A percentile compares a stretch with the other conserved stretches of the same genome.
Conservation (phyloP, 2,113 vertebrate genomes). For the Catharus bicknelli region DNA sequence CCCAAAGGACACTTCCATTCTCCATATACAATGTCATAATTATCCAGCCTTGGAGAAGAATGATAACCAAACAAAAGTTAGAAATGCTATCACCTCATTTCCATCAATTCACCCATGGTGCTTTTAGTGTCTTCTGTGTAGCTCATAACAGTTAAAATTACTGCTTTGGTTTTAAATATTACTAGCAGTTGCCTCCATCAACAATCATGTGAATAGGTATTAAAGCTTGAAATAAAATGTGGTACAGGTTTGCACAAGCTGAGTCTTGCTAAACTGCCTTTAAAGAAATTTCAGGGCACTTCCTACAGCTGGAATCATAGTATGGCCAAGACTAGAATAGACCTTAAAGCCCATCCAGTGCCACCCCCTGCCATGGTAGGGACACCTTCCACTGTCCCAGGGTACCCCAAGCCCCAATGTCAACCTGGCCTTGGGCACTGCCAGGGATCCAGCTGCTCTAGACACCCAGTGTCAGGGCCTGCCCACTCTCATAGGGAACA, state of each 20-base stretch:
- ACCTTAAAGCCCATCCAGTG: accelerated
- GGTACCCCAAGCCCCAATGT: accelerated
- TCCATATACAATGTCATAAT: neutral
- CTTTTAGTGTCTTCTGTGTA: neutral
- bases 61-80: neutral
- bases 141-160: neutral
- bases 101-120: neutral
- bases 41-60: neutral
- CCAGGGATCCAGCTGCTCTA: neutral
- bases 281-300: neutral
- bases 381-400: neutral
- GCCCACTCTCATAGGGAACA: neutral
- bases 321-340: neutral
- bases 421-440: no score
- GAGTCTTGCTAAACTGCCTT: neutral
- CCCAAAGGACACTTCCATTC: neutral
- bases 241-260: neutral
- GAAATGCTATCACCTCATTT: neutral
- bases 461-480: neutral
- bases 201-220: neutral
- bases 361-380: neutral
- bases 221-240: neutral
- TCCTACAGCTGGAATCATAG: neutral
- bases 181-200: neutral
- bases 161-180: neutral